Base-by-base conservation (phyloP, 1,140 invertebrate genomes). In the Orius insidiosus region DNA sequence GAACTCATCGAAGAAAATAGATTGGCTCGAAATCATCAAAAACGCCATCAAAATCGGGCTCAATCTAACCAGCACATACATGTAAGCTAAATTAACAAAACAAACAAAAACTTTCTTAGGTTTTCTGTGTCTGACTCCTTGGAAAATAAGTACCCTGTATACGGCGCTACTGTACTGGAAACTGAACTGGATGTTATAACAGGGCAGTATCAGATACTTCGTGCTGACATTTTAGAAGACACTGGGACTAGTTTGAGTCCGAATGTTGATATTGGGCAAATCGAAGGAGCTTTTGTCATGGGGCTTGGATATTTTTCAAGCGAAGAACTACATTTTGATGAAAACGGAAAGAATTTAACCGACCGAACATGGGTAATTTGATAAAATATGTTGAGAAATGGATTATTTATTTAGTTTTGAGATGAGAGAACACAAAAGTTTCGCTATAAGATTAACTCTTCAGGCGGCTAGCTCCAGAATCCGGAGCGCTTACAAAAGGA, bases 271-370 rank as follows among this genome's bases (percentile, higher is more conserved):
- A 66, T 92, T 14, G 87, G 87, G 16, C 87, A 94, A 66, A 68
- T 80, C 2, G 86, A 92, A 68, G 88, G 85, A 4, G 79, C 80
- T 1, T 85, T 86, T 59, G 66, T 88, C 1, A 90, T 90, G 87
- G 85, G 84, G 2, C 58, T 87, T 10, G 87, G 87, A 3, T 81
- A 82, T 54, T 86, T 76, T 71, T 74, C 80, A 1, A 71, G 66
- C 4, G 86, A 92, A 59, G 70, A 81, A 49, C 55, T 85, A 31
- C 64, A 76, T 4, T 80, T 76, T 54, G 72, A 82, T 56, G 54
- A 66, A n/a, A 76, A 74, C 14, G 85, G 81, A 10, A 60, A 67
- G 48, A 59, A 80, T 5, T 63, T 85, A 0, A 87, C 81, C 8
- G 72, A 79, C 56, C 69, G 79, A 45, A 84, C 84, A 33, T 89